Percentiles rank a stretch among this genome's conserved stretches.
Evolutionary conservation across 2,888 invertebrate species (phyloP).

Genomic region (Tridacna gigas): DNA sequence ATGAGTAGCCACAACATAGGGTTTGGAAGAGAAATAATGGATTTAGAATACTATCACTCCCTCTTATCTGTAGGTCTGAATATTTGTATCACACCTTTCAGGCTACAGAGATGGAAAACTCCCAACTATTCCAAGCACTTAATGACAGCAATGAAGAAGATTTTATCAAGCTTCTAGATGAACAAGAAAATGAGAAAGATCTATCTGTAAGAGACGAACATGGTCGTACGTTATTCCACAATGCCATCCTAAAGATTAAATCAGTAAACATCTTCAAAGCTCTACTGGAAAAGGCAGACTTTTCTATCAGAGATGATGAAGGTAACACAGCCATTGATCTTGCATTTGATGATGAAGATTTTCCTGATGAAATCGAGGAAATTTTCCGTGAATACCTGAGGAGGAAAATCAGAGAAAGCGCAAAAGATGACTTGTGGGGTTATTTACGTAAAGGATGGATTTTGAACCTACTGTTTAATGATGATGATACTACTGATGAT

Average conservation of each 20-base stretch:
- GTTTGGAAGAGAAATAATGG: too few relatives aligned
- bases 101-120: slow-evolving; percentile 50
- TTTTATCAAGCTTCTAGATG: slow-evolving; percentile 55
- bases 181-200: slow-evolving; percentile 57
- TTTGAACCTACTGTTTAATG: slow-evolving; percentile 42
- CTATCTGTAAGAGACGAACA: slow-evolving; percentile 55
- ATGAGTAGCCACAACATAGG: too few relatives aligned
- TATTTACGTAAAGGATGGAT: slow-evolving; percentile 69
- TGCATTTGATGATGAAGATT: slow-evolving; percentile 57
- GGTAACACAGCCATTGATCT: slow-evolving; percentile 72
- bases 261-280: slow-evolving; percentile 67
- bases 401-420: slow-evolving; percentile 59
- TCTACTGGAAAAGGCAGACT: slow-evolving; percentile 66
- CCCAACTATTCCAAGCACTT: slow-evolving; percentile 67
- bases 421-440: slow-evolving; percentile 61
- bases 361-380: slow-evolving; percentile 59
- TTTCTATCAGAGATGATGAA: slow-evolving; percentile 61
- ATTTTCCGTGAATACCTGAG: slow-evolving; percentile 53
- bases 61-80: too few relatives aligned
- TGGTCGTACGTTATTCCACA: slow-evolving; percentile 71
- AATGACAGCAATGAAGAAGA: slow-evolving; percentile 61
- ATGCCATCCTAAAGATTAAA: slow-evolving; percentile 67
- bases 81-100: background rate
- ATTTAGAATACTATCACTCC: too few relatives aligned
- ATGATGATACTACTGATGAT: slow-evolving; percentile 57